phyloP scores from a whole-genome alignment of 2,113 vertebrate genomes.

The Amazona guildingii region DNA sequence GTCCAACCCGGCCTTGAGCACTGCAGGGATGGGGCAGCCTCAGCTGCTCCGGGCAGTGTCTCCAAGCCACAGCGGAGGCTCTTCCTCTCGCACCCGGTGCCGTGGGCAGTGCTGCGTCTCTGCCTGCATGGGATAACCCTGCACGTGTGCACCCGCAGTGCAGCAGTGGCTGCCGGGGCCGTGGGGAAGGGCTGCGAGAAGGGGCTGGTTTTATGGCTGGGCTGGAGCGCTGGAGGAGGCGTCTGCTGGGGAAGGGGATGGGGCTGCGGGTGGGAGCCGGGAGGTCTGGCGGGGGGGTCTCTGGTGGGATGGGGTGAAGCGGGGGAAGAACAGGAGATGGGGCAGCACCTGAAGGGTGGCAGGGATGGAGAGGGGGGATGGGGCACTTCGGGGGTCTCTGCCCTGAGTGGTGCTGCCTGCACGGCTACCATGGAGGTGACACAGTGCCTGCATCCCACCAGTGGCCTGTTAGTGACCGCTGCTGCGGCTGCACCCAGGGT shows the following conservation, averaged over 20 bases:
- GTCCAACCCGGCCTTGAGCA: neutral
- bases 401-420: neutral
- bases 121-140: accelerated
- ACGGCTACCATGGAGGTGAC: accelerated
- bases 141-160: accelerated
- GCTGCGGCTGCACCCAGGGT: accelerated
- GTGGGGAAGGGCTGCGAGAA: neutral
- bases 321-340: too few species aligned
- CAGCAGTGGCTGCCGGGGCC: neutral
- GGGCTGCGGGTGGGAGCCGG: neutral
- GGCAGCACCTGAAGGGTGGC: neutral
- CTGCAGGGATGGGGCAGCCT: neutral
- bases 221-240: neutral
- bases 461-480: neutral
- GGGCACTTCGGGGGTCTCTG: neutral
- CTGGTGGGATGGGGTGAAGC: neutral
- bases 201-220: neutral
- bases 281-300: neutral
- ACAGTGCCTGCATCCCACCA: accelerated
- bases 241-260: neutral
- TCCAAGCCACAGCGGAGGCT: neutral
- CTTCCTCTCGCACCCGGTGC: neutral
- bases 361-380: too few species aligned
- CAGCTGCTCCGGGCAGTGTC: neutral
- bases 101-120: neutral